Percentiles rank a stretch among this genome's conserved stretches.
Evolutionary conservation across 2,888 invertebrate genomes (phyloP).

Genomic region (Chrysolina haemoptera): DNA sequence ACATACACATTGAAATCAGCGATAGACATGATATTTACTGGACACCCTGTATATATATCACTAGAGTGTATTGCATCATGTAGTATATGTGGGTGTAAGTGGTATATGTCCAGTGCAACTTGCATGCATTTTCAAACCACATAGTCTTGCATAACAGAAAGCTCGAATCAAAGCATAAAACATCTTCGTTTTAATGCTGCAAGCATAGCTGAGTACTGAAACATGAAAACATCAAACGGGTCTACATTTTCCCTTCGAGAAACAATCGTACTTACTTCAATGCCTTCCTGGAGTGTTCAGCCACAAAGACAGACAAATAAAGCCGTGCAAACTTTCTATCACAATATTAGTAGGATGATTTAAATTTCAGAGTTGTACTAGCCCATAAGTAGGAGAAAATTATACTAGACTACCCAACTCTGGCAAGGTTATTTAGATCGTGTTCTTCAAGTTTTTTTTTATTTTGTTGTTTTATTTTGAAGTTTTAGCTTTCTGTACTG

Average conservation of each 20-base stretch:
- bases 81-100: neutral
- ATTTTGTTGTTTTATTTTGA: neutral
- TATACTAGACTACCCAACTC: constrained; percentile 7
- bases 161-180: neutral
- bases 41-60: neutral
- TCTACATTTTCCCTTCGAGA: neutral
- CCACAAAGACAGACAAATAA: constrained; percentile 68
- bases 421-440: constrained; percentile 3
- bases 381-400: neutral
- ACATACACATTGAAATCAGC: too few relatives aligned
- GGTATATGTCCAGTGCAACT: constrained; percentile 1
- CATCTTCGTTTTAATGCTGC: neutral
- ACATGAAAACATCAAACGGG: neutral
- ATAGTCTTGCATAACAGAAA: neutral
- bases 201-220: neutral
- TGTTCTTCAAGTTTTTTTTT: neutral
- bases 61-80: neutral
- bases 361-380: constrained; percentile 18
- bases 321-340: constrained; percentile 67
- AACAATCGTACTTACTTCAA: constrained; percentile 69
- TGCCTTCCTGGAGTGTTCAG: constrained; percentile 69
- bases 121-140: constrained; percentile 7
- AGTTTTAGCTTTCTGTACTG: neutral
- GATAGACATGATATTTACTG: too few relatives aligned
- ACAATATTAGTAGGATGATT: constrained; percentile 32